Evolutionary conservation across 2,888 invertebrate species (phyloP).

Genomic region (Ennomos erosarius): DNA sequence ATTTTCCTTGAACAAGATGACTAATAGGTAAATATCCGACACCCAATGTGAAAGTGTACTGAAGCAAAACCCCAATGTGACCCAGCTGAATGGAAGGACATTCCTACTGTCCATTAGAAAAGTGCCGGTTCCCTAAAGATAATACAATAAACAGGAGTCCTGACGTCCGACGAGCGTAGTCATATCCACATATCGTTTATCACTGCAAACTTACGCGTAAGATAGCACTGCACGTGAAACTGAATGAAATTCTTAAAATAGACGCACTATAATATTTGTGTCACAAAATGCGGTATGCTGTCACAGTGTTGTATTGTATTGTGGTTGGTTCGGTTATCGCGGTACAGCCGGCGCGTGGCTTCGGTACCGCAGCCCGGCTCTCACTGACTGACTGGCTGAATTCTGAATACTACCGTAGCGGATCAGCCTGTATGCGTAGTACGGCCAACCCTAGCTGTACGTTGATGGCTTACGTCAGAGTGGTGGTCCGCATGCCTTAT

Average conservation of each 20-base stretch:
- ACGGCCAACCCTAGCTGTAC: slow-evolving; percentile 61
- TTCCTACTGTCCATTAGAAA: slow-evolving; percentile 29
- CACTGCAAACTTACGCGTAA: slow-evolving; percentile 66
- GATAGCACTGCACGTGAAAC: slow-evolving; percentile 49
- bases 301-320: slow-evolving; percentile 31
- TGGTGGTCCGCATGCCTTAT: slow-evolving; percentile 63
- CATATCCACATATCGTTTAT: slow-evolving; percentile 76
- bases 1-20: slow-evolving; percentile 38
- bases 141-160: slow-evolving; percentile 53
- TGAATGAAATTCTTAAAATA: slow-evolving; percentile 44
- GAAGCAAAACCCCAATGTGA: slow-evolving; percentile 20
- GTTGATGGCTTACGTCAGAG: slow-evolving; percentile 76
- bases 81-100: slow-evolving; percentile 20
- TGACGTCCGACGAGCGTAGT: slow-evolving; percentile 66
- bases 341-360: slow-evolving; percentile 54
- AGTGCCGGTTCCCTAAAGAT: slow-evolving; percentile 42
- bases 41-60: slow-evolving; percentile 35
- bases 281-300: slow-evolving; percentile 34
- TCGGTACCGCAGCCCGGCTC: slow-evolving; percentile 62
- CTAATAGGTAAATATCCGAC: slow-evolving; percentile 32
- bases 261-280: slow-evolving; percentile 39
- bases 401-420: slow-evolving; percentile 39
- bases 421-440: slow-evolving; percentile 47
- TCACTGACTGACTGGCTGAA: slow-evolving; percentile 62
- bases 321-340: slow-evolving; percentile 29